phyloP scores from a whole-genome alignment of 92 coral and sea anemone genomes.

The Desmophyllum pertusum region DNA sequence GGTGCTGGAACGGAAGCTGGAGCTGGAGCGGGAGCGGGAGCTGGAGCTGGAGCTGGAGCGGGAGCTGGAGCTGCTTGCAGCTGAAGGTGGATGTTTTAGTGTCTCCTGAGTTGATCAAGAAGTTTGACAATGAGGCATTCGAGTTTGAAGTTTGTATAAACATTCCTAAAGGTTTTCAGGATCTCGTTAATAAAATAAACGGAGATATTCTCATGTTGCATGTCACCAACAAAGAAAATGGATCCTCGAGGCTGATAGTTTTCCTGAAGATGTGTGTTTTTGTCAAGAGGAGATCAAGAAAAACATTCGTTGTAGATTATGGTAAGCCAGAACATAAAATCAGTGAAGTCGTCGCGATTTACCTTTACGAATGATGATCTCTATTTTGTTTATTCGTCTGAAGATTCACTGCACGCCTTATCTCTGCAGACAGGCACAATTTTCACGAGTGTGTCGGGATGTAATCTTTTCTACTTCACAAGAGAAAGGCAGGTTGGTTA shows the following conservation, averaged over 20 bases:
- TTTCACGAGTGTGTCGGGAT: conserved; percentile 9
- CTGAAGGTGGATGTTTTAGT: background rate
- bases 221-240: conserved; percentile 3
- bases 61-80: too few relatives aligned
- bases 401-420: background rate
- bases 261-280: background rate
- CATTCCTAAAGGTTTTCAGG: too few relatives aligned
- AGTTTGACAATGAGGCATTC: too few relatives aligned
- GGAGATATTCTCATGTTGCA: too few relatives aligned
- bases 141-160: too few relatives aligned
- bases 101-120: background rate
- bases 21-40: too few relatives aligned
- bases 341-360: background rate
- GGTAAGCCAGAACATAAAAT: background rate
- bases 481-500: conserved; percentile 5
- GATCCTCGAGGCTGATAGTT: background rate
- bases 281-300: background rate
- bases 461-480: background rate
- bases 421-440: conserved; percentile 5
- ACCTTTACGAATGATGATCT: conserved; percentile 9
- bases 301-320: background rate
- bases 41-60: too few relatives aligned
- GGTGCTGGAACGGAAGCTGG: too few relatives aligned
- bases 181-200: too few relatives aligned
- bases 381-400: background rate